Conservation (phyloP, 2,888 invertebrate species). For the Melanostoma mellinum region DNA sequence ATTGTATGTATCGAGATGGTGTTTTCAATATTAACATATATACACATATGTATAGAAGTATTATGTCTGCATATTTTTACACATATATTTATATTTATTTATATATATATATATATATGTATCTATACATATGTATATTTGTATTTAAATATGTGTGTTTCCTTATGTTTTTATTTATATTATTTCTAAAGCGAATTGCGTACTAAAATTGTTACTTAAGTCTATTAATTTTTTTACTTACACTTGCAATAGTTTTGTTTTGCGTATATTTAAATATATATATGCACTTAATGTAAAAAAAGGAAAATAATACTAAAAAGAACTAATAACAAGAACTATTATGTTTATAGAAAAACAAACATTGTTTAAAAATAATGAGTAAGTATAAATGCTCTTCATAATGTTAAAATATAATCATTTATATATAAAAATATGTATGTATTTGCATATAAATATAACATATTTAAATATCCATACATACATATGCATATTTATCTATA, state of each 20-base stretch:
- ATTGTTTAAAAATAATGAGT: neutral
- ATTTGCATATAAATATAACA: constrained; percentile 42
- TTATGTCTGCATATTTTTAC: no score
- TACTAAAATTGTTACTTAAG: constrained; percentile 56
- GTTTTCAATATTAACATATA: no score
- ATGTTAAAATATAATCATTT: constrained; percentile 2
- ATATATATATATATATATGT: constrained; percentile 38
- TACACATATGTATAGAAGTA: no score
- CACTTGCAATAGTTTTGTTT: constrained; percentile 35
- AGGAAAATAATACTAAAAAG: no score
- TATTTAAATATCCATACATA: constrained; percentile 25
- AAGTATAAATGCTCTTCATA: constrained; percentile 28
- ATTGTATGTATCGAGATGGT: no score
- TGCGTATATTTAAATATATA: constrained; percentile 23
- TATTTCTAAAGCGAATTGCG: constrained; percentile 66
- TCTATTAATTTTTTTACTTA: constrained; percentile 38
- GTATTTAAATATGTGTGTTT: constrained; percentile 19
- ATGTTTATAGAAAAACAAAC: neutral
- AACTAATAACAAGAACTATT: no score
- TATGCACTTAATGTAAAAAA: no score
- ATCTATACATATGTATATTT: constrained; percentile 30
- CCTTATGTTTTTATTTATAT: constrained; percentile 33
- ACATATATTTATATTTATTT: constrained; percentile 22
- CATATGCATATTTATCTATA: constrained; percentile 23
- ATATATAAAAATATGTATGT: constrained; percentile 24